Evolutionary conservation across 2,888 invertebrate genomes (phyloP).

Genomic region (Tenthredo notha): DNA sequence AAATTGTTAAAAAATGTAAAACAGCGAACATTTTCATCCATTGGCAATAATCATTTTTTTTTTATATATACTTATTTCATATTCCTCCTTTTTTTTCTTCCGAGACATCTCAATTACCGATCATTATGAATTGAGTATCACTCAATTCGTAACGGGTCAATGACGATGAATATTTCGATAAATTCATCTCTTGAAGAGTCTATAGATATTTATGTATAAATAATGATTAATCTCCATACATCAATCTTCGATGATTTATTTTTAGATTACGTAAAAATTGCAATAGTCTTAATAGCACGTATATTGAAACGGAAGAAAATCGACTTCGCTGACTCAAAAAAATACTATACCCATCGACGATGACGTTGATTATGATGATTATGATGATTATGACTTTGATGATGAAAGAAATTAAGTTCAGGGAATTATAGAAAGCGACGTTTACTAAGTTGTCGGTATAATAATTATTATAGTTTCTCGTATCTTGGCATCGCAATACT

Average conservation of each 20-base stretch:
- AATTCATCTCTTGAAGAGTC: not conserved
- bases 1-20: not conserved
- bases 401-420: conserved; percentile 7
- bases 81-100: not conserved
- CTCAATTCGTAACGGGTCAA: not conserved
- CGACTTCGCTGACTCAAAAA: not conserved
- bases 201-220: not conserved
- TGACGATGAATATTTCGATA: not conserved
- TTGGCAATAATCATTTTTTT: not conserved
- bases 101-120: not conserved
- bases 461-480: not conserved
- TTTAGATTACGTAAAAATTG: not conserved
- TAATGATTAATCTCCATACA: not conserved
- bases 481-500: not conserved
- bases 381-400: not conserved
- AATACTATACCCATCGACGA: not conserved
- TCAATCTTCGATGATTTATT: not conserved
- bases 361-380: not conserved
- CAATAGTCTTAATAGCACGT: not conserved
- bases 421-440: conserved; percentile 13
- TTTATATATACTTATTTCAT: not conserved
- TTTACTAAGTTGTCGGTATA: not conserved
- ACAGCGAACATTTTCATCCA: not conserved
- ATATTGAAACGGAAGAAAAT: not conserved
- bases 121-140: not conserved